These are phyloP conservation scores for Brachyptera risi DNA, from an alignment of 2,888 invertebrate species.

Conservation along the genomic window DNA sequence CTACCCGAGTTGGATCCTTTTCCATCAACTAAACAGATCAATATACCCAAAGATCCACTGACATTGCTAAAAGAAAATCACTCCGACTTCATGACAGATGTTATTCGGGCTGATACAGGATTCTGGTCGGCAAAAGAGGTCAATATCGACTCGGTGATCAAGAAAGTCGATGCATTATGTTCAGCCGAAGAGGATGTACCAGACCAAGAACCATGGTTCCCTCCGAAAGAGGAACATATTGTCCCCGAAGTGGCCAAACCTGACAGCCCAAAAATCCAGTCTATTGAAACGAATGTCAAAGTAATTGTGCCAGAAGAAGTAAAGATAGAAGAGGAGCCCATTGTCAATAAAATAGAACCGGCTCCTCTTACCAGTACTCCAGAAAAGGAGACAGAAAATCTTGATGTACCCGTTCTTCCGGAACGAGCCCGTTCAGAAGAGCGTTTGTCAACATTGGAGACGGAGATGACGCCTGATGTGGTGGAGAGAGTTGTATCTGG, in stretches of 20 bases:
- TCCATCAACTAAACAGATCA: constrained; percentile 2
- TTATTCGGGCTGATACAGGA: constrained; percentile 53
- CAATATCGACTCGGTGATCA: constrained; percentile 77
- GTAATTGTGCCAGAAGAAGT: constrained; percentile 3
- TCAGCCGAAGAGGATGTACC: constrained; percentile 44
- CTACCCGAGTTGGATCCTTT: constrained; percentile 23
- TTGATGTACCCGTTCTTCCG: background rate
- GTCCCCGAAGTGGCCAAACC: constrained; percentile 42
- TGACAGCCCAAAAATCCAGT: constrained; percentile 8
- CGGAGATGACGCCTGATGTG: too few relatives aligned
- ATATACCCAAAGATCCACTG: background rate
- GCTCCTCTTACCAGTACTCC: background rate
- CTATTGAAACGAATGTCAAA: constrained; percentile 2
- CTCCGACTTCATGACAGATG: constrained; percentile 4
- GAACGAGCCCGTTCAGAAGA: background rate
- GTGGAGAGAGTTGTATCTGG: background rate
- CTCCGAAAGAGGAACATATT: constrained; percentile 41
- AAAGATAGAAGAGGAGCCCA: background rate
- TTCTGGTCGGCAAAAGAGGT: constrained; percentile 76
- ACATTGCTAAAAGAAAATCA: constrained; percentile 3
- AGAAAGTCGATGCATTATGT: constrained; percentile 68
- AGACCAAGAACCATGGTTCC: constrained; percentile 35
- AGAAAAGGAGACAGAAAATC: background rate
- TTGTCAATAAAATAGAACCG: background rate
- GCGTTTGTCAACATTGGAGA: background rate